Evolutionary conservation across 1,140 invertebrate genomes (phyloP).

Genomic region (Hydropsyche tenuis): DNA sequence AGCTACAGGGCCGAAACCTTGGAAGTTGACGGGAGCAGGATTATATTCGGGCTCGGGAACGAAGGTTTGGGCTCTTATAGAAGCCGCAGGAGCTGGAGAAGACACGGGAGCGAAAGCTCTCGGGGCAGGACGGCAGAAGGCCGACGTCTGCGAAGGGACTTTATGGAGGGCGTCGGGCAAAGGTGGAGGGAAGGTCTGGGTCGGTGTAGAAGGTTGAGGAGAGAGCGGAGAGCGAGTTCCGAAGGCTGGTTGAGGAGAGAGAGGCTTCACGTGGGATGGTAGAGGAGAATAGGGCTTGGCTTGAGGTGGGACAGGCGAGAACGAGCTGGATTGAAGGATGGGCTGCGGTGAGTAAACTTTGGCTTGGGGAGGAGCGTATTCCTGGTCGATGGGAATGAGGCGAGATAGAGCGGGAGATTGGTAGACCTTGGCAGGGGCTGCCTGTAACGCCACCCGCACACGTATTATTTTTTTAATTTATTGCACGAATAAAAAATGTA

Average conservation of each 20-base stretch:
- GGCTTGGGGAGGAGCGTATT: constrained; percentile 39
- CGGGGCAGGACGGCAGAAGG: constrained; percentile 11
- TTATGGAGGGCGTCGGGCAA: constrained; percentile 29
- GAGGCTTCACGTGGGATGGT: constrained; percentile 4
- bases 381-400: constrained; percentile 42
- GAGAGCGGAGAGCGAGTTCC: constrained; percentile 22
- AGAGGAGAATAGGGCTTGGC: neutral
- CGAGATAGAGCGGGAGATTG: constrained; percentile 47
- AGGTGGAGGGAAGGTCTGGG: constrained; percentile 47
- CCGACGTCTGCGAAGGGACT: constrained; percentile 13
- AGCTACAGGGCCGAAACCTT: constrained; percentile 23
- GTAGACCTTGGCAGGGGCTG: constrained; percentile 43
- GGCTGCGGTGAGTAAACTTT: constrained; percentile 37
- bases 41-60: constrained; percentile 2
- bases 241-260: constrained; percentile 38
- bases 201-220: constrained; percentile 32
- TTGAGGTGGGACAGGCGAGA: constrained; percentile 39
- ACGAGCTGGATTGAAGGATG: constrained; percentile 9
- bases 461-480: too few species aligned
- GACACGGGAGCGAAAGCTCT: constrained; percentile 17
- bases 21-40: neutral
- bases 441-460: constrained; percentile 48
- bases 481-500: too few species aligned
- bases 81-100: neutral
- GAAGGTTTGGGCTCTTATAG: constrained; percentile 7